Base-by-base conservation (phyloP, 2,888 invertebrate species). In the Calliopum simillimum region DNA sequence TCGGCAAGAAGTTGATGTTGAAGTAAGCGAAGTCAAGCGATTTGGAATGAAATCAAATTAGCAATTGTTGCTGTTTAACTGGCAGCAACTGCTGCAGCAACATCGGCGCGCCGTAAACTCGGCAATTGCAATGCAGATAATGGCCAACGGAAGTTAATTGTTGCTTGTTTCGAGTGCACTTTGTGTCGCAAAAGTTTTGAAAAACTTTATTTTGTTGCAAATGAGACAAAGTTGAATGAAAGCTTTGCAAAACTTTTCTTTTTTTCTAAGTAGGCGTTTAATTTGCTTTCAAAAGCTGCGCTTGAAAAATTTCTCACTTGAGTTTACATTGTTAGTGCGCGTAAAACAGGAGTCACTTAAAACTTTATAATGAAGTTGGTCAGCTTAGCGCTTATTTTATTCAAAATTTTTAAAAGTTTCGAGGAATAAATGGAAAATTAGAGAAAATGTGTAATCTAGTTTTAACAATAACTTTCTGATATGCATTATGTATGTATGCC, bases 111-210 rank as follows among this genome's bases (percentile, higher is more conserved):
- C n/a, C 33, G 23, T 33, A 56, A 23, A 41, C 16, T 43, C 44
- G 61, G 44, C 46, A 21, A 8, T 33, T 8, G 33, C 33, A 33
- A 33, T 61, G 61, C 46, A 21, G 33, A 33, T 61, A 61, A 61
- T 61, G 46, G 61, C 44, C 61, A 44, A 44, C 61, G 61, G 61
- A 61, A 61, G 61, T 61, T 61, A 44, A 61, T 46, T 58, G 56
- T 25, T 58, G 56, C 56, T 58, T 58, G 56, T 8, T 58, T 53
- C 53, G 23, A 53, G 21, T 53, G 53, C 11, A 8, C 23, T 53
- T 21, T 16, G 51, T 53, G 21, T 53, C 53, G 23, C 21, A 23
- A 12, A 53, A 53, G 53, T 53, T 21, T 53, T 23, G 12, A 53
- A 23, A 53, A 53, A 14, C 14, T 23, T 53, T 21, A 53, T 53